Percentiles rank a stretch among this genome's conserved stretches.
These are phyloP conservation scores for Arizona elegans DNA, from an alignment of 2,113 vertebrate genomes.

Conservation along the genomic window DNA sequence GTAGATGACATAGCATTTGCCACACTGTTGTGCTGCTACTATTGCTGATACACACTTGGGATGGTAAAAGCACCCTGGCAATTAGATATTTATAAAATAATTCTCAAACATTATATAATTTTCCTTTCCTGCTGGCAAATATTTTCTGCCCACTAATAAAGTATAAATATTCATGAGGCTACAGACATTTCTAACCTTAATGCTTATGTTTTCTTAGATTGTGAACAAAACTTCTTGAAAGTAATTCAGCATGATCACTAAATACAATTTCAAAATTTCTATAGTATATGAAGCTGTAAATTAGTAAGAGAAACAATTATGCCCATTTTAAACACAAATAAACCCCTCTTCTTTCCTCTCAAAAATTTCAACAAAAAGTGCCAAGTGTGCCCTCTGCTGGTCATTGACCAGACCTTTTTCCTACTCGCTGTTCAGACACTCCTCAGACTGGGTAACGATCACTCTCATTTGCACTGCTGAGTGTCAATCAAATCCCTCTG, in stretches of 20 bases:
- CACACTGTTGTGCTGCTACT: background rate
- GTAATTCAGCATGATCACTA: background rate
- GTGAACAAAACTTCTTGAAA: background rate
- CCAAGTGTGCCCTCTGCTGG: constrained; percentile 32
- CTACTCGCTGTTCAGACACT: too few species aligned
- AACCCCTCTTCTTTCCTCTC: background rate
- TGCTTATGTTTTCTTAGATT: background rate
- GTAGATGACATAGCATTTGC: background rate
- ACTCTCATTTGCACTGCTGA: too few species aligned
- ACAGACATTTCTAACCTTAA: background rate
- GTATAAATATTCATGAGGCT: background rate
- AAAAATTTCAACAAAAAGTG: background rate
- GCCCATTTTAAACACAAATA: background rate
- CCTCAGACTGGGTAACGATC: too few species aligned
- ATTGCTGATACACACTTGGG: background rate
- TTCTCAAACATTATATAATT: background rate
- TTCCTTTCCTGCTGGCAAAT: background rate
- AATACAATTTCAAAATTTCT: background rate
- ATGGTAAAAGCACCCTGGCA: background rate
- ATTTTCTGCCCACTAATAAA: background rate
- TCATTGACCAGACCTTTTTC: background rate
- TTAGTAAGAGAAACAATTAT: background rate
- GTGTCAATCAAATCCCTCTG: too few species aligned
- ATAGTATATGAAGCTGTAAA: background rate
- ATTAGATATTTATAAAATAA: background rate